Conservation (phyloP, 2,888 invertebrate genomes). For the Julus scandinavius region DNA sequence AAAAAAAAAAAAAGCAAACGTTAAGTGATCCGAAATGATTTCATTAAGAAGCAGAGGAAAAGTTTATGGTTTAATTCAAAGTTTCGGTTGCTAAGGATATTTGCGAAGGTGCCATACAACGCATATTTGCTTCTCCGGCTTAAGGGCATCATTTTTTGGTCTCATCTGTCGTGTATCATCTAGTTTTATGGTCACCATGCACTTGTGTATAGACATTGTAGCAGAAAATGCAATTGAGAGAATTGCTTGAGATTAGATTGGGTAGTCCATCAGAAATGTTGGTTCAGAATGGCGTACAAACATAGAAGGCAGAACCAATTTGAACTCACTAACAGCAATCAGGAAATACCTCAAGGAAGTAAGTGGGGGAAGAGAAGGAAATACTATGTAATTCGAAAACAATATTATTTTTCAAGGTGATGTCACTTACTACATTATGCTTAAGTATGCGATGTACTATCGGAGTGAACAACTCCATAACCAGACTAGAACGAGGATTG, state of each 20-base stretch:
- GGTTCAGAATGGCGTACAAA: neutral
- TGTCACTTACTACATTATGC: slow-evolving; percentile 74
- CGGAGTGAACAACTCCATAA: slow-evolving; percentile 77
- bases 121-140: neutral
- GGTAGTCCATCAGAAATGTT: neutral
- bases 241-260: slow-evolving; percentile 37
- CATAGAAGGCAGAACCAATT: neutral
- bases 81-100: neutral
- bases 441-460: slow-evolving; percentile 82
- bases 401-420: slow-evolving; percentile 1
- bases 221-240: slow-evolving; percentile 24
- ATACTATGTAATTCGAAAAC: neutral
- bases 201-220: neutral
- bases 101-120: neutral
- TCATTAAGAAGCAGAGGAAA: neutral
- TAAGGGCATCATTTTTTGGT: neutral
- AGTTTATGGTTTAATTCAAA: neutral
- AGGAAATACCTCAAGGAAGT: neutral
- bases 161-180: neutral
- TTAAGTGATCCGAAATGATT: slow-evolving; percentile 29
- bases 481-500: slow-evolving; percentile 76
- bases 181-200: neutral
- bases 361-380: neutral
- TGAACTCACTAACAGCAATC: neutral
- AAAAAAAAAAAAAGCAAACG: neutral